Conservation (phyloP, 2,797 vertebrate genomes). For the Poecilia wingei region DNA sequence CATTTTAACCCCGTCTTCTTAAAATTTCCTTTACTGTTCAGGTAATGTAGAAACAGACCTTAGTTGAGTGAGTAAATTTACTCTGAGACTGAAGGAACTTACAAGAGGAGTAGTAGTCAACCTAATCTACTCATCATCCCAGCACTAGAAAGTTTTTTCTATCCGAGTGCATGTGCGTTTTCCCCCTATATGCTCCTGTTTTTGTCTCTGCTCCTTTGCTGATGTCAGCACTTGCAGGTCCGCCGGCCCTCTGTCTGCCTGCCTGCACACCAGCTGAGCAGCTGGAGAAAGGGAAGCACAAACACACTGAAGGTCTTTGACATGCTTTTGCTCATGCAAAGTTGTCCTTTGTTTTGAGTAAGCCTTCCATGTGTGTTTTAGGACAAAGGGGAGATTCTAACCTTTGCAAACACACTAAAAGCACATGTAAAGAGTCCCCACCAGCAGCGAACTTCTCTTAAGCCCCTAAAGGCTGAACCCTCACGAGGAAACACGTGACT, state of each 20-base stretch:
- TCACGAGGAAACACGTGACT: conserved; percentile 68
- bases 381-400: conserved; percentile 37
- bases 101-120: conserved; percentile 6
- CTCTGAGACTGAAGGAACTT: not conserved
- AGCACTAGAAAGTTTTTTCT: conserved; percentile 15
- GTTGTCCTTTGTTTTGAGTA: conserved; percentile 10
- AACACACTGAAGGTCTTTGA: conserved; percentile 29
- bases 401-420: conserved; percentile 40
- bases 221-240: conserved; percentile 65
- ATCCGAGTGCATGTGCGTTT: conserved; percentile 13
- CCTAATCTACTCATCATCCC: conserved; percentile 22
- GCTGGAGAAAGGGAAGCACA: conserved; percentile 53
- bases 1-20: not conserved
- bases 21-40: not conserved
- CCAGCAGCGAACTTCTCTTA: conserved; percentile 51
- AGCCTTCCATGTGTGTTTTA: conserved; percentile 48
- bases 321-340: conserved; percentile 36
- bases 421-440: conserved; percentile 42
- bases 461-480: conserved; percentile 36
- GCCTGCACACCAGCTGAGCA: conserved; percentile 62
- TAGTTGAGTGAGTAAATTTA: not conserved
- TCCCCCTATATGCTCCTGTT: conserved; percentile 17
- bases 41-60: not conserved
- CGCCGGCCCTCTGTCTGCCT: conserved; percentile 53
- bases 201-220: conserved; percentile 47